Evolutionary conservation across 2,797 vertebrate genomes (phyloP).

Genomic region (Aselliscus stoliczkanus): DNA sequence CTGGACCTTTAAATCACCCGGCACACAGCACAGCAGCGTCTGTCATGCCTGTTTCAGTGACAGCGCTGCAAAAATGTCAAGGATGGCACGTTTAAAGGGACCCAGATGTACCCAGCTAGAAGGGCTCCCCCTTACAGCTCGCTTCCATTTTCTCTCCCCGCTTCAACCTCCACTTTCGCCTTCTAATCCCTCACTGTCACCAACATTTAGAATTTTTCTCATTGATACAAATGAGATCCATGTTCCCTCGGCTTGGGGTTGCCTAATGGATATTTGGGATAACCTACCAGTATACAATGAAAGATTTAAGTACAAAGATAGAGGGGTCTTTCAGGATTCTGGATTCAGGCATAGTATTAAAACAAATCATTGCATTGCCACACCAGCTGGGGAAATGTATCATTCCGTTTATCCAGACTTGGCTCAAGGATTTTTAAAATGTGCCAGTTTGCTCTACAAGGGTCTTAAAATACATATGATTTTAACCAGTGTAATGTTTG

Average conservation of each 20-base stretch:
- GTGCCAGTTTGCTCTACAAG: neutral
- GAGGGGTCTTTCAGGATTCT: neutral
- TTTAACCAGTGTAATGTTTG: neutral
- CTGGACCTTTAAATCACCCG: constrained; percentile 79
- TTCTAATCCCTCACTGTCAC: neutral
- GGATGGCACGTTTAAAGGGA: constrained; percentile 81
- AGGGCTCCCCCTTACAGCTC: constrained; percentile 85
- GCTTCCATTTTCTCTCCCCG: constrained; percentile 58
- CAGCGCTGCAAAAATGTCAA: constrained; percentile 79
- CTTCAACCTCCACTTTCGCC: neutral
- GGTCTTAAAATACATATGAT: neutral
- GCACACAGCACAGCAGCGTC: neutral
- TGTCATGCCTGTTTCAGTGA: constrained; percentile 69
- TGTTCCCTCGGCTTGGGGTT: neutral
- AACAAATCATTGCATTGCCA: neutral
- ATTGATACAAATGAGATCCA: neutral
- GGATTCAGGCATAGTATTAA: neutral
- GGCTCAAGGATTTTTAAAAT: neutral
- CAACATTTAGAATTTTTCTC: neutral
- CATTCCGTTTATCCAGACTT: neutral
- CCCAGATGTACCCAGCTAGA: constrained; percentile 82
- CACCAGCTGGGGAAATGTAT: neutral
- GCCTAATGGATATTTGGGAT: neutral
- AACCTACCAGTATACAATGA: neutral
- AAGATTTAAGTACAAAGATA: neutral